Base-by-base conservation (phyloP, 1,140 invertebrate species). In the Zaprionus africanus region DNA sequence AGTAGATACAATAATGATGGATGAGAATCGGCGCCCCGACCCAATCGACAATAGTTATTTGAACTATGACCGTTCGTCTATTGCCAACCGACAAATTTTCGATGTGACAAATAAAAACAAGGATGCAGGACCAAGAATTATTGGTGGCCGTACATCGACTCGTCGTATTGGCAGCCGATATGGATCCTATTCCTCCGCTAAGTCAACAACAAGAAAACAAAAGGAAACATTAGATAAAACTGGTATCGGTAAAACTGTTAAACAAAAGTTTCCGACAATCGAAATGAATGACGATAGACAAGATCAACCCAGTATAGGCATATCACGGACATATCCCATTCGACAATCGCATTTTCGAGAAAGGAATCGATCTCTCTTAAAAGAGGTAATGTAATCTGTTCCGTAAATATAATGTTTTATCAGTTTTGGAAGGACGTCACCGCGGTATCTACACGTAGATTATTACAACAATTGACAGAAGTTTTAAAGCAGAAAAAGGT, bases 261-360 rank as follows among this genome's bases (percentile, higher is more conserved):
- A 70, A 15, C 51, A 71, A 0, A 22, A 57, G 24, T 57, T 83
- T 13, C 78, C 77, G 26, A 57, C 54, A 5, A 60, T 57, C 24
- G 57, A 72, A 6, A 12, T 54, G 0, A 60, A 62, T 49, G 43
- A 62, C 5, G 60, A 49, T n/a, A 76, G 15, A 9, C 12, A 9
- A 22, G 70, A 82, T 19, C 60, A 53, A 9, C 26, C 71, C 2
- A 61, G 65, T 51, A 66, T 90, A 26, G 84, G 88, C 7, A 73
- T 91, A 43, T 65, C 78, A 41, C 76, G 72, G 24, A 66, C 70
- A 22, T 88, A 90, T 64, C 91, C 85, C 1, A 60, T 79, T 12
- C 70, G 87, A 46, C 81, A 85, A 79, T 92, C 91, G 2, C 87
- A 92, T 36, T 92, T 92, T 28, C 75, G 91, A 36, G 91, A 92